Conservation (phyloP, 2,797 vertebrate genomes). For the Acestrorhynchus altus region DNA sequence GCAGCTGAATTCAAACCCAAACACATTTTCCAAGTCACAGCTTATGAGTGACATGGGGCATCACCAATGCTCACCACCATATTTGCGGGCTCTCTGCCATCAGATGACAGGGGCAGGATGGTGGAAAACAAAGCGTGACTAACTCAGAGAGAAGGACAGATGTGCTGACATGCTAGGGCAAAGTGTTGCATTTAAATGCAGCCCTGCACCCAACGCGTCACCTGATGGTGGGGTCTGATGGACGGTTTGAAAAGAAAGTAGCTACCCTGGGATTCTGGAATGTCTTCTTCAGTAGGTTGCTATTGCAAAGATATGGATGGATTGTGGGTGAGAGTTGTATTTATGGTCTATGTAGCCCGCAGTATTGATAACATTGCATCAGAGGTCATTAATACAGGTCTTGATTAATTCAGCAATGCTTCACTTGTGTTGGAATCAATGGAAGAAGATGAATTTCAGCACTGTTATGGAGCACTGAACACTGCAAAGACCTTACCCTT, state of each 20-base stretch:
- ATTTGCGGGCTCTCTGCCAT: constrained; percentile 37
- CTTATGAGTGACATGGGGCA: constrained; percentile 34
- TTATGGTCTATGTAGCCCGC: too few species aligned
- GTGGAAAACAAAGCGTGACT: constrained; percentile 53
- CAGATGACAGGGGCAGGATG: constrained; percentile 49
- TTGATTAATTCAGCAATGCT: too few species aligned
- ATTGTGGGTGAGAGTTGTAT: neutral
- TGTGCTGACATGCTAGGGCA: constrained; percentile 49
- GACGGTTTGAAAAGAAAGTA: constrained; percentile 44
- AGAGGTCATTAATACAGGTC: neutral
- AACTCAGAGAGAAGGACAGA: constrained; percentile 27
- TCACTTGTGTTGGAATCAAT: neutral
- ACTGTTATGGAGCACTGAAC: too few species aligned
- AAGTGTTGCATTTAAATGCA: constrained; percentile 52
- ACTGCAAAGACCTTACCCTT: too few species aligned
- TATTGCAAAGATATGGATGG: neutral
- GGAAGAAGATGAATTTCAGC: constrained; percentile 24
- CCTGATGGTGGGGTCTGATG: constrained; percentile 51
- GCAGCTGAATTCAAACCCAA: neutral
- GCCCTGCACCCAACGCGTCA: constrained; percentile 32
- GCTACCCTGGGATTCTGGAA: constrained; percentile 15
- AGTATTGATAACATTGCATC: neutral
- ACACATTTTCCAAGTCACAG: constrained; percentile 13
- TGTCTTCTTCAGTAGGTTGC: constrained; percentile 3
- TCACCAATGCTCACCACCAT: constrained; percentile 41